These are phyloP conservation scores for Odocoileus virginianus DNA, from an alignment of 2,113 vertebrate genomes.

Conservation along the genomic window DNA sequence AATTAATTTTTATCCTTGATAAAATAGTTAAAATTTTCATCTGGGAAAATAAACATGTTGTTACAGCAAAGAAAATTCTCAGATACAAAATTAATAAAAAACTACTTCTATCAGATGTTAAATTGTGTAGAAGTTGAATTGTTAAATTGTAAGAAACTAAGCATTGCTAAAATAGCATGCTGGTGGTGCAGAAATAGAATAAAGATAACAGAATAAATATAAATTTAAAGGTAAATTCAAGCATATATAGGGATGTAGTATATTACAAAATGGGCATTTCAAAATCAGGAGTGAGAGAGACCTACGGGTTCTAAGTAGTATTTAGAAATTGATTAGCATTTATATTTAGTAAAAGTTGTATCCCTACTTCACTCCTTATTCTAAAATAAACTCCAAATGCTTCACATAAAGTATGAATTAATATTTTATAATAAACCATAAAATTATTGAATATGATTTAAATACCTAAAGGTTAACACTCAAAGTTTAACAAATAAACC, in stretches of 20 bases:
- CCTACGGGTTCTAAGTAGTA: not conserved
- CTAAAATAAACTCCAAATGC: not conserved
- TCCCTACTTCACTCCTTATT: not conserved
- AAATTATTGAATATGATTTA: conserved; percentile 7
- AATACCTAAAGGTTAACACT: not conserved
- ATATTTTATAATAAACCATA: not conserved
- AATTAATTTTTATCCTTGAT: not conserved
- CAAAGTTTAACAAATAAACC: not conserved
- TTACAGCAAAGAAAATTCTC: not conserved
- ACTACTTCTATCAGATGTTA: not conserved
- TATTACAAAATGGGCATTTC: not conserved
- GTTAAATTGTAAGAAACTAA: not conserved
- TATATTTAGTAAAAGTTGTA: not conserved
- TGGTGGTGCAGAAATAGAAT: not conserved
- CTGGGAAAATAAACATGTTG: not conserved
- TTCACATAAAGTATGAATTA: not conserved
- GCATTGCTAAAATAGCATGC: not conserved
- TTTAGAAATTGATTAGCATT: not conserved
- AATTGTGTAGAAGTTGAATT: not conserved
- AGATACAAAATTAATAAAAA: not conserved
- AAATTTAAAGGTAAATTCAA: not conserved
- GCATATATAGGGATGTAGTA: not conserved
- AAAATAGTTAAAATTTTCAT: conserved; percentile 19
- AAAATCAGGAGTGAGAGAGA: not conserved
- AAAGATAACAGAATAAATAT: not conserved